Conservation (phyloP, 2,113 vertebrate genomes). For the Bostrychus sinensis region DNA sequence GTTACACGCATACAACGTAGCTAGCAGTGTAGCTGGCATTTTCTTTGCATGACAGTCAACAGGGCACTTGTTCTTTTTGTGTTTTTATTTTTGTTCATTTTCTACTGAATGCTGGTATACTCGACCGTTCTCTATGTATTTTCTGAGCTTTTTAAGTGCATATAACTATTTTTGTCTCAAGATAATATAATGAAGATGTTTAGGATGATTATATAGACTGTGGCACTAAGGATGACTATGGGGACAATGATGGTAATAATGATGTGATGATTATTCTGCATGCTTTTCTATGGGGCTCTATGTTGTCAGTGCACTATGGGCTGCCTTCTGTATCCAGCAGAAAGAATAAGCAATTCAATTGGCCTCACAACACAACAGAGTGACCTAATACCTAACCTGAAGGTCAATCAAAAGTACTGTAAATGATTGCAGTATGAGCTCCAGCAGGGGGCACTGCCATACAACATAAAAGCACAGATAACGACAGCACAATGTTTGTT, state of each 20-base stretch:
- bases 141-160: slow-evolving; percentile 79
- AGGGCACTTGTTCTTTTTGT: slow-evolving; percentile 65
- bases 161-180: slow-evolving; percentile 78
- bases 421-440: slow-evolving; percentile 4
- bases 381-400: slow-evolving; percentile 11
- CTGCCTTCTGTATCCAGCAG: slow-evolving; percentile 23
- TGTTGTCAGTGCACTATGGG: slow-evolving; percentile 72
- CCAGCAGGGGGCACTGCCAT: slow-evolving; percentile 56
- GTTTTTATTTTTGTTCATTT: slow-evolving; percentile 65
- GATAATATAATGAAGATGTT: slow-evolving; percentile 65
- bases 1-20: slow-evolving; percentile 65
- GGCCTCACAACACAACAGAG: neutral
- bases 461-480: slow-evolving; percentile 32
- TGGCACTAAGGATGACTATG: slow-evolving; percentile 37
- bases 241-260: slow-evolving; percentile 36
- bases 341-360: slow-evolving; percentile 4
- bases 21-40: slow-evolving; percentile 67
- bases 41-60: slow-evolving; percentile 78
- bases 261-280: slow-evolving; percentile 66
- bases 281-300: slow-evolving; percentile 69
- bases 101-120: slow-evolving; percentile 79
- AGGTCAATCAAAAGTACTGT: neutral
- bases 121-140: slow-evolving; percentile 70
- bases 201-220: slow-evolving; percentile 59
- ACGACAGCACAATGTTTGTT: slow-evolving; percentile 7